phyloP scores from a whole-genome alignment of 2,797 vertebrate species.

The Fistularia commersonii region DNA sequence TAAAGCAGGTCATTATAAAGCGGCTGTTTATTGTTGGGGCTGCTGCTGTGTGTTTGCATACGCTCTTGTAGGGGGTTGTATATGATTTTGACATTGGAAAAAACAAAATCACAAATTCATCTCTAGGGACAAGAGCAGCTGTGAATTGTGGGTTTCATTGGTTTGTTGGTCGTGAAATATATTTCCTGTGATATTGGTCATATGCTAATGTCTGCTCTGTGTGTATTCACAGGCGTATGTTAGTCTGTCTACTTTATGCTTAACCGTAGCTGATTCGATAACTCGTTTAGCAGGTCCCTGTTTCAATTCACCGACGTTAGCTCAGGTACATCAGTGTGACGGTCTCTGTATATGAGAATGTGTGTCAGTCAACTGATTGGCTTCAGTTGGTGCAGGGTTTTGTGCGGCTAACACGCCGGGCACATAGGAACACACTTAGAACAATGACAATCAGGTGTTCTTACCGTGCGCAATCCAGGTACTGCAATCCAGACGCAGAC shows the following conservation, averaged over 20 bases:
- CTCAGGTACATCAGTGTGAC: conserved; percentile 66
- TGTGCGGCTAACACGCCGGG: conserved; percentile 28
- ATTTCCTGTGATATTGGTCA: background rate
- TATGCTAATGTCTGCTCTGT: conserved; percentile 6
- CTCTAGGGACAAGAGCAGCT: conserved; percentile 3
- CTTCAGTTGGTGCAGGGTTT: background rate
- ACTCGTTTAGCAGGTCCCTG: conserved; percentile 66
- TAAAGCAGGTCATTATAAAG: no score
- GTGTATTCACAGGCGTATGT: conserved; percentile 21
- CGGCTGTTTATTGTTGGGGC: no score
- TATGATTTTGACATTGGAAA: no score
- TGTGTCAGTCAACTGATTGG: conserved; percentile 6
- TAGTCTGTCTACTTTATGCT: conserved; percentile 38
- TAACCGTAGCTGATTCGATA: conserved; percentile 71
- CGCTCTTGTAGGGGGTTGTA: no score
- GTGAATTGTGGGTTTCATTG: conserved; percentile 7
- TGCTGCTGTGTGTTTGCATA: no score
- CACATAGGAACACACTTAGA: conserved; percentile 51
- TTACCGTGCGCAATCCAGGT: conserved; percentile 27
- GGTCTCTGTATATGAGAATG: conserved; percentile 8
- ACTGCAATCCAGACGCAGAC: conserved; percentile 29
- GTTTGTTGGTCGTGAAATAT: conserved; percentile 6
- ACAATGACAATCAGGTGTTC: conserved; percentile 58
- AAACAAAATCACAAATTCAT: background rate
- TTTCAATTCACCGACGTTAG: conserved; percentile 65